Conservation (phyloP, 2,888 invertebrate species). For the Serrognathus titanus region DNA sequence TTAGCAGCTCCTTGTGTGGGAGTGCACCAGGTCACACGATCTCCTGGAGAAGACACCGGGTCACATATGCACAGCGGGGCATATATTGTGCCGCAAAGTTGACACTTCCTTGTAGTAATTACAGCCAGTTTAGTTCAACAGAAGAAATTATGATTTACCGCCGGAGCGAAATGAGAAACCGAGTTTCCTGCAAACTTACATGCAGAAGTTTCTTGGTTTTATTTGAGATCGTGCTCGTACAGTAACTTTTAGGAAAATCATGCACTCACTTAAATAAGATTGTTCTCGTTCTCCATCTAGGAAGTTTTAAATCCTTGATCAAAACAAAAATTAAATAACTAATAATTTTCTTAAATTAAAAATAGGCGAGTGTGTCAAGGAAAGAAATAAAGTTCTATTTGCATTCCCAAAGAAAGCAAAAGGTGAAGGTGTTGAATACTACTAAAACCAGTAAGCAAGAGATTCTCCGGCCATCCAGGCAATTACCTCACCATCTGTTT, state of each 20-base stretch:
- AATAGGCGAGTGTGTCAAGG: too few relatives aligned
- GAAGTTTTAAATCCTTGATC: too few relatives aligned
- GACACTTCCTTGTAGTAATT: constrained; percentile 20
- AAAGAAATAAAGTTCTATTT: too few relatives aligned
- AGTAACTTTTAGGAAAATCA: too few relatives aligned
- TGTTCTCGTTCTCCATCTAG: too few relatives aligned
- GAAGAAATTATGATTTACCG: neutral
- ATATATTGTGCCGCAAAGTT: constrained; percentile 14
- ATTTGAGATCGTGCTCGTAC: too few relatives aligned
- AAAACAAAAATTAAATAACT: too few relatives aligned
- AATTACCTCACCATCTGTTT: constrained; percentile 15
- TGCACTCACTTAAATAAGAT: too few relatives aligned
- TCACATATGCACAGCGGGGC: constrained; percentile 16
- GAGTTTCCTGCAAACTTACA: neutral
- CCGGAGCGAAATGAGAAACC: neutral
- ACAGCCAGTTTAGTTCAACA: neutral
- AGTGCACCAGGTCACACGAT: constrained; percentile 21
- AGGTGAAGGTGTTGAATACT: constrained; percentile 8
- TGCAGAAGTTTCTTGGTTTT: neutral
- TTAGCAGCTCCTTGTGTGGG: constrained; percentile 30
- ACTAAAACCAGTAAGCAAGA: neutral
- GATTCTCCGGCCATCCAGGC: constrained; percentile 13
- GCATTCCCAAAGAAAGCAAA: too few relatives aligned
- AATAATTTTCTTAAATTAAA: too few relatives aligned
- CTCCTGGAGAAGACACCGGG: constrained; percentile 12